A percentile compares a stretch with the other conserved stretches of the same genome.
Conservation (phyloP, 1,140 invertebrate genomes). For the Hetaerina americana region DNA sequence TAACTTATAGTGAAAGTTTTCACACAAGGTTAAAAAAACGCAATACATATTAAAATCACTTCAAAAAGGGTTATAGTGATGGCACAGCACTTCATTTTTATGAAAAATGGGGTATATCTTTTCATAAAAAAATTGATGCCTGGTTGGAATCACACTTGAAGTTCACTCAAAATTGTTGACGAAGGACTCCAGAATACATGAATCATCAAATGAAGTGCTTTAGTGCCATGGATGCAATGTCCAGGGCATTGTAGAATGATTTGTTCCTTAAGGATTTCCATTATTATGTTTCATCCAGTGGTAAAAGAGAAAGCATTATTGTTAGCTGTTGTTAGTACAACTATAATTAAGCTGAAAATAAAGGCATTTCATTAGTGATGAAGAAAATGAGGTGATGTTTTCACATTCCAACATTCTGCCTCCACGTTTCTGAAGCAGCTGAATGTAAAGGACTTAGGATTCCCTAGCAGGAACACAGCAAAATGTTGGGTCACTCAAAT, state of each 20-base stretch:
- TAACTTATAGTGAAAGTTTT: neutral
- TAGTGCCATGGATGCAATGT: too few relatives aligned
- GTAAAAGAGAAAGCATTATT: neutral
- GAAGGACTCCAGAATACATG: too few relatives aligned
- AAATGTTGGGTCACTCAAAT: neutral
- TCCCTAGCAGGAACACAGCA: neutral
- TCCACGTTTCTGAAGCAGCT: neutral
- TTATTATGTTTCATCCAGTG: neutral
- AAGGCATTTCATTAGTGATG: neutral
- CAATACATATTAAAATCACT: too few relatives aligned
- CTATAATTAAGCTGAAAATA: neutral
- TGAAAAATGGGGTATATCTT: too few relatives aligned
- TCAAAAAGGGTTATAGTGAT: too few relatives aligned
- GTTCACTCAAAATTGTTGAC: too few relatives aligned
- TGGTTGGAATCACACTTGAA: neutral
- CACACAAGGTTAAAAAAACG: neutral
- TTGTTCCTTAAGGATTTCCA: too few relatives aligned
- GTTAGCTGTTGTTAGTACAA: neutral
- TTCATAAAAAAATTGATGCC: neutral
- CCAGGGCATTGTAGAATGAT: too few relatives aligned
- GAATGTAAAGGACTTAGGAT: neutral
- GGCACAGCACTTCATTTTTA: too few relatives aligned
- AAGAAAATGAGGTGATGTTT: neutral
- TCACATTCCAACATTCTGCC: too few relatives aligned
- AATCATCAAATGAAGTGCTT: too few relatives aligned